Base-by-base conservation (phyloP, 2,797 vertebrate species). In the Syngnathus acus region DNA sequence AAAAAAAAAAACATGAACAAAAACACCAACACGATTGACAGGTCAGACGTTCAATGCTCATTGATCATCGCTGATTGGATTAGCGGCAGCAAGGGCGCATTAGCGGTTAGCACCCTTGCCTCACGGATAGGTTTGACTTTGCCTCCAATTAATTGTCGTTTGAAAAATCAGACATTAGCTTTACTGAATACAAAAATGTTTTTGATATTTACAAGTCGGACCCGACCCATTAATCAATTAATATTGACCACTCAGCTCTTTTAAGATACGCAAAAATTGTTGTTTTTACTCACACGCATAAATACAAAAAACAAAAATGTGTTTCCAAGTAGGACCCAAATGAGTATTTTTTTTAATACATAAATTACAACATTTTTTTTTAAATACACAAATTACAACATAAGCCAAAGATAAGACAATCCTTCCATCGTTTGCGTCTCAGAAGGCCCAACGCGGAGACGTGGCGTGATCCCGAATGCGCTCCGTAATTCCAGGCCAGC, bases 401-500 rank as follows among this genome's bases (percentile, higher is more conserved):
- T 26, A 26, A 26, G 26, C 26, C 26, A 26, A 26, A 26, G 26
- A 26, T 26, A 26, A 26, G 26, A 26, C 26, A 26, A 26, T 26
- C 26, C 26, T 26, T 26, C 26, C 26, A 26, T 26, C 26, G 1
- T 26, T 26, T 26, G 26, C 26, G 1, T 64, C 26, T 51, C 37
- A 16, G n/a, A 50, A 64, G 32, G 47, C 32, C 3, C 11, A 14
- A 32, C 23, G 45, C 5, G 32, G 47, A 17, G 47, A 32, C 17
- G 17, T 2, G 16, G 8, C n/a, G 63, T 51, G 32, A 51, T 51
- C 63, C 40, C 26, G 19, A 53, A 51, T 39, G 47, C 63, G 37
- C 17, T 48, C 47, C 6, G 63, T 86, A 76, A 84, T 87, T 86
- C 71, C 73, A 71, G 68, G 70, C 76, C 74, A 37, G 72, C 53